A percentile compares a stretch with the other conserved stretches of the same genome.
Evolutionary conservation across 2,888 invertebrate species (phyloP).

Genomic region (Lasioglossum malachurum): DNA sequence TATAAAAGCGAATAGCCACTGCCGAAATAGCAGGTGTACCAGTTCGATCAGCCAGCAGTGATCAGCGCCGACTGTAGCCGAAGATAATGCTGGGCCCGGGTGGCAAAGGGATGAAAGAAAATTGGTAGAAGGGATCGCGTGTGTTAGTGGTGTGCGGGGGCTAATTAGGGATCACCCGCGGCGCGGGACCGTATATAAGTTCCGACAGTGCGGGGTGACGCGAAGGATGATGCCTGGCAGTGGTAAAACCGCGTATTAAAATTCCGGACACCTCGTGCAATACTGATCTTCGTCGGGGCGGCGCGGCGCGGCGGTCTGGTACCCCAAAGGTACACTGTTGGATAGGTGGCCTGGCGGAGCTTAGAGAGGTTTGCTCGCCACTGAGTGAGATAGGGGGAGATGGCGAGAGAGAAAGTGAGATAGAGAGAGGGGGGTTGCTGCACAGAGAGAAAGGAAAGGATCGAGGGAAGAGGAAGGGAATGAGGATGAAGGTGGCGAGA

Average conservation of each 20-base stretch:
- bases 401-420: not conserved
- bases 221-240: slow-evolving; percentile 37
- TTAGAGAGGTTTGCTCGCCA: slow-evolving; percentile 3
- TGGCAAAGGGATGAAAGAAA: slow-evolving; percentile 6
- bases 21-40: not conserved
- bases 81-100: not conserved
- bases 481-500: slow-evolving; percentile 70
- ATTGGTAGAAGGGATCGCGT: slow-evolving; percentile 5
- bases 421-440: not conserved
- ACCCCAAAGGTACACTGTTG: slow-evolving; percentile 54
- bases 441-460: not conserved
- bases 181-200: slow-evolving; percentile 59
- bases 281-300: slow-evolving; percentile 74
- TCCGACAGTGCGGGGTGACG: slow-evolving; percentile 42
- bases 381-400: not conserved
- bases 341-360: slow-evolving; percentile 36
- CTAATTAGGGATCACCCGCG: slow-evolving; percentile 61
- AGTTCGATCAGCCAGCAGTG: slow-evolving; percentile 29
- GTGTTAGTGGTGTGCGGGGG: not conserved
- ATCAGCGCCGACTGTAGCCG: not conserved
- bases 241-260: slow-evolving; percentile 78
- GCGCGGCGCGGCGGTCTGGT: slow-evolving; percentile 9
- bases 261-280: slow-evolving; percentile 78
- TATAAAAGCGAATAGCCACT: not conserved
- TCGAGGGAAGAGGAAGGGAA: slow-evolving; percentile 25